Evolutionary conservation across 2,113 vertebrate genomes (phyloP).

Genomic region (Artemisiospiza belli): DNA sequence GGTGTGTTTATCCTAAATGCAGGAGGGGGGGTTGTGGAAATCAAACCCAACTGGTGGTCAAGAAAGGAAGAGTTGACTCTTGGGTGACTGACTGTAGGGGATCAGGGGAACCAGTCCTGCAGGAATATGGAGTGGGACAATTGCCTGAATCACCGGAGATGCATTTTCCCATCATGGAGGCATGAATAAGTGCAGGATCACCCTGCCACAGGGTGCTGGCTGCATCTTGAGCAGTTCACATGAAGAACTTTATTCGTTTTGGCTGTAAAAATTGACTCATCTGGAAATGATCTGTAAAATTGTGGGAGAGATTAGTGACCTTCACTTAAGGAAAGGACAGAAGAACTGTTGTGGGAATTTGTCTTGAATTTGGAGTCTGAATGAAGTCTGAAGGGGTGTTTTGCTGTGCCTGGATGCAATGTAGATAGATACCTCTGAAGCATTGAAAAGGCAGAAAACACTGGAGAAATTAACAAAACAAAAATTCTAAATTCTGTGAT

Average conservation of each 20-base stretch:
- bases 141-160: neutral
- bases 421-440: accelerated
- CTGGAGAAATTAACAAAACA: neutral
- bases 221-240: neutral
- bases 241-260: neutral
- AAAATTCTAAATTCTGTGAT: neutral
- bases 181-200: neutral
- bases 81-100: neutral
- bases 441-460: neutral
- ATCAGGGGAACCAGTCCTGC: neutral
- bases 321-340: neutral
- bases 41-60: neutral
- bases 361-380: neutral
- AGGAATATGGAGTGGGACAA: neutral
- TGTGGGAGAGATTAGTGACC: neutral
- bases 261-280: neutral
- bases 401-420: neutral
- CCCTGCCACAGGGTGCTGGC: neutral
- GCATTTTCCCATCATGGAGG: accelerated
- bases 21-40: neutral
- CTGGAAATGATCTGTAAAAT: neutral
- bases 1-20: neutral
- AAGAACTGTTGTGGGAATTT: neutral
- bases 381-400: neutral
- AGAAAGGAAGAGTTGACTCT: neutral